Percentiles rank a stretch among this genome's conserved stretches.
These are phyloP conservation scores for Hemichromis elongatus DNA, from an alignment of 2,113 vertebrate genomes.

Conservation along the genomic window DNA sequence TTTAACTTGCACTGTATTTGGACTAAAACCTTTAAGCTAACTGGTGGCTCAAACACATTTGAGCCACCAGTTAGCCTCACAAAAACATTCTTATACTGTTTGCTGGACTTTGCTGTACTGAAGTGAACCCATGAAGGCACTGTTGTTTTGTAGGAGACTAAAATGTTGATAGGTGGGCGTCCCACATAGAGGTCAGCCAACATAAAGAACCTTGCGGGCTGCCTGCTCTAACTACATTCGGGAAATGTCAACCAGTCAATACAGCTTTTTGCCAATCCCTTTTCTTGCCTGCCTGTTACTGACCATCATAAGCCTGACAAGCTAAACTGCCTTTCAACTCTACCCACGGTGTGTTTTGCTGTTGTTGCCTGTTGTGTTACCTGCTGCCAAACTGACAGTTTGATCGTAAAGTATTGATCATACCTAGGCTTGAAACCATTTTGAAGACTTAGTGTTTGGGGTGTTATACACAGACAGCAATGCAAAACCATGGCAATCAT, in stretches of 20 bases:
- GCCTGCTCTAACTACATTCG: not conserved
- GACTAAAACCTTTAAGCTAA: fast-evolving
- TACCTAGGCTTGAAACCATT: not conserved
- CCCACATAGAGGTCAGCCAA: not conserved
- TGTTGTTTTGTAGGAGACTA: not conserved
- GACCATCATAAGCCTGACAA: not conserved
- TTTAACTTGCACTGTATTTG: not conserved
- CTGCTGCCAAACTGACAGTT: not conserved
- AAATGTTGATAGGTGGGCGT: not conserved
- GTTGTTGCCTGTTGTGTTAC: not conserved
- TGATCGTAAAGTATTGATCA: not conserved
- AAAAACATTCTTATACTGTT: not conserved
- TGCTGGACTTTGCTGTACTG: not conserved
- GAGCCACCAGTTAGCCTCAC: not conserved
- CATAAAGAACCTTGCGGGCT: not conserved
- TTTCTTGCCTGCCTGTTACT: not conserved
- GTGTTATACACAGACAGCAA: not conserved
- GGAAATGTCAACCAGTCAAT: not conserved
- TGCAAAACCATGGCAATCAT: not conserved
- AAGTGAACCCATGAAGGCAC: not conserved
- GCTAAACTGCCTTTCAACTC: conserved; percentile 4
- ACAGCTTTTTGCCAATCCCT: not conserved
- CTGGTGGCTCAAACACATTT: not conserved
- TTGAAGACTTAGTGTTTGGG: not conserved
- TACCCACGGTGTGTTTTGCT: not conserved